Evolutionary conservation across 1,140 invertebrate species (phyloP).

Genomic region (Meteorus sp.): DNA sequence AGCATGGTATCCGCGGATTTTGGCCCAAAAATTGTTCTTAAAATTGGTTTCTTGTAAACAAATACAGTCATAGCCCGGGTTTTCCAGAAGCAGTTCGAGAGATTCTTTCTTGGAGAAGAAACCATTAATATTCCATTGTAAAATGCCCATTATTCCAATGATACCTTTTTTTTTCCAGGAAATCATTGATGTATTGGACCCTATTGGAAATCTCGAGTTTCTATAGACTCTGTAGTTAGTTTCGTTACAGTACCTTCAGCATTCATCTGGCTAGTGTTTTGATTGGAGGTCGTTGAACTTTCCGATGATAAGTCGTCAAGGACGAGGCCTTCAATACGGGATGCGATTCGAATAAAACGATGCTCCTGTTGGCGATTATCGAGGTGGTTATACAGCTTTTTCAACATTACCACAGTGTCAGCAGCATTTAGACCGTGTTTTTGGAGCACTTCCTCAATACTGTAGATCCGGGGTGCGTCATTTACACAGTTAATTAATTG

Average conservation of each 20-base stretch:
- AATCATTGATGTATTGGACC: no score
- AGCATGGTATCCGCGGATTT: slow-evolving; percentile 30
- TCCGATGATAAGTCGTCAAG: neutral
- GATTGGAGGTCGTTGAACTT: neutral
- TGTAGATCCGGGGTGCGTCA: neutral
- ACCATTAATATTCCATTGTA: neutral
- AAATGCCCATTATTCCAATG: no score
- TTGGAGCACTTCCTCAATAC: neutral
- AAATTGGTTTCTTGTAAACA: slow-evolving; percentile 41
- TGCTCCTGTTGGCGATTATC: neutral
- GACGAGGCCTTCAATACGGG: neutral
- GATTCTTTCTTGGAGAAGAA: neutral
- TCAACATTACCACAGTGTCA: neutral
- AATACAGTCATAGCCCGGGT: neutral
- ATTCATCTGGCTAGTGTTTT: neutral
- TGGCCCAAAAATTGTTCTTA: slow-evolving; percentile 23
- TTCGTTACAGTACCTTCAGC: neutral
- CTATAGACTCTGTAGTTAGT: no score
- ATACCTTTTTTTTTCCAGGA: no score
- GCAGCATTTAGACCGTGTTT: neutral
- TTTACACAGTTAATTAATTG: neutral
- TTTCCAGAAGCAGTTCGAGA: neutral
- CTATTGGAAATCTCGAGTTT: no score
- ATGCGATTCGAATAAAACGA: neutral
- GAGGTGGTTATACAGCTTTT: neutral